Conservation (phyloP, 2,113 vertebrate genomes). For the Alethe castanea region DNA sequence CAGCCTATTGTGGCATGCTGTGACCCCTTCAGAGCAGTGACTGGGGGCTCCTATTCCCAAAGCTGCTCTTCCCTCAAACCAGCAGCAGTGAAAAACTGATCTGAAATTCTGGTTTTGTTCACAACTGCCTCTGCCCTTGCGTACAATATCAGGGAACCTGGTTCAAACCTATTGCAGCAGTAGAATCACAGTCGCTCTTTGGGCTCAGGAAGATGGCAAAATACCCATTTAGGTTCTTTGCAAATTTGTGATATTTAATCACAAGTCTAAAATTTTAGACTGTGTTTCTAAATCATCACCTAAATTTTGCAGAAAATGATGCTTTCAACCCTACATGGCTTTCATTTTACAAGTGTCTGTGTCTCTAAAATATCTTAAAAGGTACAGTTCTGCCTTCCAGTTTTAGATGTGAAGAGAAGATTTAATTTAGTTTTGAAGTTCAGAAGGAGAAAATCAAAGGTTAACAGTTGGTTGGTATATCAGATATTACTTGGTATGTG, state of each 20-base stretch:
- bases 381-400: not conserved
- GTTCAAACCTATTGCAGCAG: not conserved
- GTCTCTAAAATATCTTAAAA: not conserved
- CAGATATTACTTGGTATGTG: not conserved
- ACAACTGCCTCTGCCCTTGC: not conserved
- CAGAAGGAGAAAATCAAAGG: slow-evolving; percentile 13
- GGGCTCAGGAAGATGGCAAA: not conserved
- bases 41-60: not conserved
- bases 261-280: not conserved
- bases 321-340: not conserved
- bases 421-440: not conserved
- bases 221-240: not conserved
- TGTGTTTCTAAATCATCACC: not conserved
- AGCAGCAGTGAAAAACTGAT: not conserved
- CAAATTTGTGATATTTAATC: not conserved
- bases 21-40: not conserved
- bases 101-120: not conserved
- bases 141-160: not conserved
- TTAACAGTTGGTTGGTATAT: slow-evolving; percentile 16
- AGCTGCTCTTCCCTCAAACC: not conserved
- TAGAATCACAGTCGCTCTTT: not conserved
- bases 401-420: not conserved
- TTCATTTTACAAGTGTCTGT: not conserved
- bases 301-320: not conserved
- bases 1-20: not conserved